Evolutionary conservation across 2,113 vertebrate species (phyloP).

Genomic region (Pionites leucogaster): DNA sequence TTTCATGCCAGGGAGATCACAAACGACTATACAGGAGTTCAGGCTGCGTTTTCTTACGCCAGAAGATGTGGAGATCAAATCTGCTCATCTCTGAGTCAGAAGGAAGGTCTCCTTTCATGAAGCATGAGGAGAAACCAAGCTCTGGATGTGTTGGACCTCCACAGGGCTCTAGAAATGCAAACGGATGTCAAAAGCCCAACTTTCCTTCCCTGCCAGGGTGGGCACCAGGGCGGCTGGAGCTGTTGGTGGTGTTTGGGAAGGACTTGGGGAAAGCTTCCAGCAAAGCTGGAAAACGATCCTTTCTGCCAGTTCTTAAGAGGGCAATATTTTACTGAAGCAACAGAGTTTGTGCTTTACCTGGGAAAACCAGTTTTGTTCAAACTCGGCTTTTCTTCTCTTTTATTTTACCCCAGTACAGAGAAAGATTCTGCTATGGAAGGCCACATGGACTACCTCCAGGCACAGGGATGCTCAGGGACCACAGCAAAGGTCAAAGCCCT

Average conservation of each 20-base stretch:
- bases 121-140: background rate
- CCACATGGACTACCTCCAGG: background rate
- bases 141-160: background rate
- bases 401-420: background rate
- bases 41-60: background rate
- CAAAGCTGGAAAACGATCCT: background rate
- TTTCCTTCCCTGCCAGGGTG: background rate
- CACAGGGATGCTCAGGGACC: background rate
- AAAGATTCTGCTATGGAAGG: background rate
- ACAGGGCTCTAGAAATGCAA: background rate
- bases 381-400: background rate
- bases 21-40: fast-evolving
- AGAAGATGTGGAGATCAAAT: background rate
- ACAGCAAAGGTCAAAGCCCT: background rate
- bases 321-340: background rate
- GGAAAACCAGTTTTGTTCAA: background rate
- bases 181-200: background rate
- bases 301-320: background rate
- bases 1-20: background rate
- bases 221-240: background rate
- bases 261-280: background rate
- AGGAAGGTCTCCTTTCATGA: background rate
- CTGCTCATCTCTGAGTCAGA: background rate
- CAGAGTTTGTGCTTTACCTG: background rate
- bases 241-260: background rate